Percentiles rank a stretch among this genome's conserved stretches.
Evolutionary conservation across 2,797 vertebrate species (phyloP).

Genomic region (Sylvilagus floridanus): DNA sequence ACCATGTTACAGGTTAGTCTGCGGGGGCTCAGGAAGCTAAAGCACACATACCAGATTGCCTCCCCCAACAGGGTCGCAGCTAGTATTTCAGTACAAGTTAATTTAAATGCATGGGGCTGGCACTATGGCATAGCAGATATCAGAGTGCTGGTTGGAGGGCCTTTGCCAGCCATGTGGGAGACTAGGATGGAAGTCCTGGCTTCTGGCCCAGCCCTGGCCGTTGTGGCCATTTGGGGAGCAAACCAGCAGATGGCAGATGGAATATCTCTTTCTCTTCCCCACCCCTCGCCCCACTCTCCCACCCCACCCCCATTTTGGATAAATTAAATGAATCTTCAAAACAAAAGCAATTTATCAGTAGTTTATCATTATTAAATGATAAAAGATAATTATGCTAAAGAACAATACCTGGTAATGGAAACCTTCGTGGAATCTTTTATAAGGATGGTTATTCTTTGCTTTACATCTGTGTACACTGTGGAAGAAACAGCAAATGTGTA

Average conservation of each 20-base stretch:
- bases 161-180: no score
- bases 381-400: neutral
- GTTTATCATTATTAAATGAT: neutral
- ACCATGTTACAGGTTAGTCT: neutral
- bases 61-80: neutral
- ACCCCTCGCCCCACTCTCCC: no score
- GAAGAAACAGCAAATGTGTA: neutral
- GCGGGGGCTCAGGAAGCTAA: constrained; percentile 5
- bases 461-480: neutral
- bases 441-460: neutral
- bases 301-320: no score
- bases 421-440: neutral
- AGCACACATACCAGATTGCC: neutral
- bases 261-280: no score
- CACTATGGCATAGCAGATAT: no score
- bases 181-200: no score
- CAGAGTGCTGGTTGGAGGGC: no score
- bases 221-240: no score
- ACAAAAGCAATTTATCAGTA: neutral
- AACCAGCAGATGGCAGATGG: no score
- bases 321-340: neutral
- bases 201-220: no score
- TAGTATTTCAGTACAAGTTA: neutral
- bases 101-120: neutral
- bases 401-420: neutral